Percentiles rank a stretch among this genome's conserved stretches.
Conservation (phyloP, 2,113 vertebrate species). For the Epinephelus moara region DNA sequence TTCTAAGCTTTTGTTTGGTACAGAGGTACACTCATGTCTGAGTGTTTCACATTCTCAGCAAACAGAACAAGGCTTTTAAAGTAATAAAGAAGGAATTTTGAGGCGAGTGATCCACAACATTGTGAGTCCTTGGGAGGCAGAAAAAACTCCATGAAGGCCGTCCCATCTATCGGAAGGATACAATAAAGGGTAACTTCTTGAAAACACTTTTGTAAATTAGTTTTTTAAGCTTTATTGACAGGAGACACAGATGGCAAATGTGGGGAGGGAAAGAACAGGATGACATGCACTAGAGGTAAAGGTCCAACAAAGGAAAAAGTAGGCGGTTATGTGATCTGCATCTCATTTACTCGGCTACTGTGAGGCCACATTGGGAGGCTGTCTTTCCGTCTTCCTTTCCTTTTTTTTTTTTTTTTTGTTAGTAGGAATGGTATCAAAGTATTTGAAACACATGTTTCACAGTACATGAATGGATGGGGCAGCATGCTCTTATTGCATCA, state of each 20-base stretch:
- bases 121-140: not conserved
- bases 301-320: too few relatives aligned
- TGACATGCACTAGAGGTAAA: not conserved
- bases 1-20: not conserved
- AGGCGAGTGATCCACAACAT: not conserved
- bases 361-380: not conserved
- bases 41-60: not conserved
- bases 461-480: not conserved
- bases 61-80: not conserved
- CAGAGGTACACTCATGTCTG: not conserved
- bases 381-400: too few relatives aligned
- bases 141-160: not conserved
- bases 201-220: not conserved
- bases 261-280: not conserved
- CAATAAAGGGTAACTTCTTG: not conserved
- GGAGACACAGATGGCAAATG: not conserved
- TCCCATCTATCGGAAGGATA: not conserved
- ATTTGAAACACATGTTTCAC: not conserved
- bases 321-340: not conserved
- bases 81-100: not conserved
- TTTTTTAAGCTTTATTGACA: slow-evolving; percentile 2
- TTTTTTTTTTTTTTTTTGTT: not conserved
- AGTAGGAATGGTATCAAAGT: not conserved
- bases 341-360: not conserved
- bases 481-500: not conserved